Conservation (phyloP, 2,888 invertebrate genomes). For the Tachina lurida region DNA sequence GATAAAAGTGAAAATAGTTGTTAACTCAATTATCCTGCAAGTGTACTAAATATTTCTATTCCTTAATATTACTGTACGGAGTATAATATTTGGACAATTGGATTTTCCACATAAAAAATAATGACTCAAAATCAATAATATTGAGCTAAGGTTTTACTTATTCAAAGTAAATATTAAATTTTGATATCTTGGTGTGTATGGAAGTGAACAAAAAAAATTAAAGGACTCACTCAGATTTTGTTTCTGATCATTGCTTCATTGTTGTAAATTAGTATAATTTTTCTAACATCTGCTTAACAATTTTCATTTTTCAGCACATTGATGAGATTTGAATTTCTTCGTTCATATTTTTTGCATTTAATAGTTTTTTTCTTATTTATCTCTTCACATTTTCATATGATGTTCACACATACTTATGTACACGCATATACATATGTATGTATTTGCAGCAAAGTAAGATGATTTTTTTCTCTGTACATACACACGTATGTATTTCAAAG, state of each 20-base stretch:
- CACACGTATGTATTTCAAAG: slow-evolving; percentile 1
- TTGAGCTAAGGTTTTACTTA: too few relatives aligned
- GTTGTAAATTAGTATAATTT: slow-evolving; percentile 59
- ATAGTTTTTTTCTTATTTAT: background rate
- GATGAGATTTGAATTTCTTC: slow-evolving; percentile 39
- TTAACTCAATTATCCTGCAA: too few relatives aligned
- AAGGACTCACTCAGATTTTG: slow-evolving; percentile 2
- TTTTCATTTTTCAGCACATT: slow-evolving; percentile 62
- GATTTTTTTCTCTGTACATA: slow-evolving; percentile 3
- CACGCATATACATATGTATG: too few relatives aligned
- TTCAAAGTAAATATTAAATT: too few relatives aligned
- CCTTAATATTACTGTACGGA: too few relatives aligned
- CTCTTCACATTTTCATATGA: slow-evolving; percentile 2
- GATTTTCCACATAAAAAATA: too few relatives aligned
- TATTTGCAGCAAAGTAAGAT: slow-evolving; percentile 31
- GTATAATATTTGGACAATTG: too few relatives aligned
- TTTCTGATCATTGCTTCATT: slow-evolving; percentile 18
- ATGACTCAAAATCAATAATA: too few relatives aligned
- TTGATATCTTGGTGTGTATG: background rate
- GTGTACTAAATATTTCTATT: too few relatives aligned
- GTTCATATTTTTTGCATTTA: slow-evolving; percentile 33
- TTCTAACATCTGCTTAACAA: slow-evolving; percentile 58
- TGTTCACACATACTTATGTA: slow-evolving; percentile 46
- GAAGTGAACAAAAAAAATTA: background rate
- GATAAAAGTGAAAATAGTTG: too few relatives aligned